Conservation (phyloP, 2,888 invertebrate genomes). For the Sminthurides aquaticus region DNA sequence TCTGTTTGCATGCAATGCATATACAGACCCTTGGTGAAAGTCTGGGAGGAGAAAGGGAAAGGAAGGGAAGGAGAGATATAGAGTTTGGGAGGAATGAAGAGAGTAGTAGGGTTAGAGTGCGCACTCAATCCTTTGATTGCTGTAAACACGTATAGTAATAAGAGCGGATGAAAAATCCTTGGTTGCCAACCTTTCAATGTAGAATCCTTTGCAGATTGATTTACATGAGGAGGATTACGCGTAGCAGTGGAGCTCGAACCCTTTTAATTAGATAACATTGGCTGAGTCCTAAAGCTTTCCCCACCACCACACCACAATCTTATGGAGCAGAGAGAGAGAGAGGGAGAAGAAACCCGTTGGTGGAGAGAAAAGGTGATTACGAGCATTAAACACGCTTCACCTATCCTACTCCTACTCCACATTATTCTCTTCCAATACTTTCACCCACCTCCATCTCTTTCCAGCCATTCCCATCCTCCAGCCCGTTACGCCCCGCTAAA, state of each 20-base stretch:
- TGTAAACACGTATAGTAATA: background rate
- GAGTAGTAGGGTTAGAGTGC: too few species aligned
- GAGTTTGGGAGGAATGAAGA: too few species aligned
- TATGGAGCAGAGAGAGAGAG: background rate
- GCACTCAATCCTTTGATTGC: too few species aligned
- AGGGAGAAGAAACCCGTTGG: background rate
- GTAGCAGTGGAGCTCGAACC: background rate
- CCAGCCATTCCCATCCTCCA: background rate
- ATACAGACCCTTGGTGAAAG: too few species aligned
- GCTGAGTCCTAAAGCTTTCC: background rate
- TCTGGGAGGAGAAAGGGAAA: too few species aligned
- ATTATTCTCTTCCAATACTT: background rate
- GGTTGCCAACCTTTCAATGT: background rate
- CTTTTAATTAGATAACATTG: background rate
- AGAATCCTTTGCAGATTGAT: background rate
- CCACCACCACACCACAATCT: background rate
- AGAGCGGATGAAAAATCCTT: background rate
- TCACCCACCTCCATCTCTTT: background rate
- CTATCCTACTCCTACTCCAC: background rate
- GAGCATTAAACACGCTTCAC: constrained; percentile 6
- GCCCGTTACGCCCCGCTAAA: too few species aligned
- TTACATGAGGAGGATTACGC: constrained; percentile 1
- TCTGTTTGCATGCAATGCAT: too few species aligned
- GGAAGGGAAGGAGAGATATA: too few species aligned
- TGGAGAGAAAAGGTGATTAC: constrained; percentile 7